phyloP scores from a whole-genome alignment of 2,888 invertebrate genomes.

The Opisthograptis luteolata region DNA sequence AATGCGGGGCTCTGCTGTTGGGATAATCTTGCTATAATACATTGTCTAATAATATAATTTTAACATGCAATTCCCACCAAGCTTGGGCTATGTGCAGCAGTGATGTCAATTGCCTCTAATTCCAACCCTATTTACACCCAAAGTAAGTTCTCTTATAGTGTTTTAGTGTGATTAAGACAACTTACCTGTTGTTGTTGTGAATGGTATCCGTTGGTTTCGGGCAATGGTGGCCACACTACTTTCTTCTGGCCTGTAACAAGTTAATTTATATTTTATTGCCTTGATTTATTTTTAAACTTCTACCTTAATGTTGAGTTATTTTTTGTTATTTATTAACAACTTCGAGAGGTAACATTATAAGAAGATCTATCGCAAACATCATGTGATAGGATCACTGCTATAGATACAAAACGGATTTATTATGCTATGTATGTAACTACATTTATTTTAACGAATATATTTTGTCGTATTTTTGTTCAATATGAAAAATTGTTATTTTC shows the following conservation, averaged over 20 bases:
- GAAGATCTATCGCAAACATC: too few species aligned
- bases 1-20: conserved; percentile 76
- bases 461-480: too few species aligned
- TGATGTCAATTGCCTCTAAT: conserved; percentile 51
- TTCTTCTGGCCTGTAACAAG: conserved; percentile 90
- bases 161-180: conserved; percentile 8
- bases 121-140: conserved; percentile 48
- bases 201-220: conserved; percentile 86
- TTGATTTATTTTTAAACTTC: conserved; percentile 11
- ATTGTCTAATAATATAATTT: conserved; percentile 29
- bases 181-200: conserved; percentile 85
- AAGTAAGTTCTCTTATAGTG: conserved; percentile 14
- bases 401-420: too few species aligned
- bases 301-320: too few species aligned
- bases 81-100: conserved; percentile 70
- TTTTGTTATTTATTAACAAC: too few species aligned
- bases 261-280: conserved; percentile 29
- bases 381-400: too few species aligned
- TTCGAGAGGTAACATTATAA: too few species aligned
- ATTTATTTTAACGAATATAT: too few species aligned
- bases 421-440: too few species aligned
- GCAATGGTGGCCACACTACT: conserved; percentile 94
- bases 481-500: too few species aligned
- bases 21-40: conserved; percentile 59
- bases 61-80: conserved; percentile 65